A percentile compares a stretch with the other conserved stretches of the same genome.
These are phyloP conservation scores for Drosophila limbata DNA, from an alignment of 2,888 invertebrate genomes.

Conservation along the genomic window DNA sequence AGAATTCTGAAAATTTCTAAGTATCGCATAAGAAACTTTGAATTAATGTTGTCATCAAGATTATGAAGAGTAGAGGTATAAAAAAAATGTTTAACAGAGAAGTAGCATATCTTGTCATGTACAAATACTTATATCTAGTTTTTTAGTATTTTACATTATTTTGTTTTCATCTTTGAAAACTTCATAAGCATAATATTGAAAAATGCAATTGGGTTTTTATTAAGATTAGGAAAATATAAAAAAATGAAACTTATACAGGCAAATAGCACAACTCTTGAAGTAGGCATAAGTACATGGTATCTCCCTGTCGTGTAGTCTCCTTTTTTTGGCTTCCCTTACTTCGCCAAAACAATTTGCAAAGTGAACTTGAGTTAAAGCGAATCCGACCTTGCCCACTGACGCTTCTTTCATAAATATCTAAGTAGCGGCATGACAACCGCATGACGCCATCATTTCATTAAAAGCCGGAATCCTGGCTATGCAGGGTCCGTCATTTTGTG, in stretches of 20 bases:
- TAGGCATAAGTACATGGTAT: not conserved
- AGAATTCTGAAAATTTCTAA: too few relatives aligned
- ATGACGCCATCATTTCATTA: slow-evolving; percentile 62
- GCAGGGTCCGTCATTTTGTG: slow-evolving; percentile 8
- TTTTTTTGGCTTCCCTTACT: not conserved
- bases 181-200: not conserved
- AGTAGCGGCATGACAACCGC: slow-evolving; percentile 46
- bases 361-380: slow-evolving; percentile 35
- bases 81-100: not conserved
- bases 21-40: too few relatives aligned
- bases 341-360: slow-evolving; percentile 30
- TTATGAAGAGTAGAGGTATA: not conserved
- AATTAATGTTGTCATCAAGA: too few relatives aligned
- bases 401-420: slow-evolving; percentile 73
- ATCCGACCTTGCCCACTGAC: slow-evolving; percentile 23
- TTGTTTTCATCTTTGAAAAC: not conserved
- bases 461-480: slow-evolving; percentile 9
- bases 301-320: not conserved
- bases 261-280: not conserved
- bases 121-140: not conserved
- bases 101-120: not conserved
- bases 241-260: not conserved
- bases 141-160: not conserved
- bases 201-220: not conserved
- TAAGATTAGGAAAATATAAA: not conserved